phyloP scores from a whole-genome alignment of 2,113 vertebrate species.

The Tragelaphus buxtoni region DNA sequence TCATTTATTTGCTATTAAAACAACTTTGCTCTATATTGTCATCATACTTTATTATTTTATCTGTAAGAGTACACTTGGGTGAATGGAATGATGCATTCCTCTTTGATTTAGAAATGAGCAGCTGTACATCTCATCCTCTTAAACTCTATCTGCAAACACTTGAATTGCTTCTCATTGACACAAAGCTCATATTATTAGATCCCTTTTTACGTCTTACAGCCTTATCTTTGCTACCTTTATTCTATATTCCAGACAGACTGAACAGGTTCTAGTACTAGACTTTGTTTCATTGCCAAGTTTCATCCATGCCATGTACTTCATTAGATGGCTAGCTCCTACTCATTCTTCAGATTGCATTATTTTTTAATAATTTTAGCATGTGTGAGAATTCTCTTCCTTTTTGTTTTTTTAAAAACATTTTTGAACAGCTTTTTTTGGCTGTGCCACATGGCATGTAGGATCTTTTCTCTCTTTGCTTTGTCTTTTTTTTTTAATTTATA shows the following conservation, averaged over 20 bases:
- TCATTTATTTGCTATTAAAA: neutral
- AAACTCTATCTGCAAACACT: neutral
- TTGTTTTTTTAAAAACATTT: neutral
- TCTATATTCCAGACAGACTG: neutral
- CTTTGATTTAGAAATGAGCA: slow-evolving; percentile 1
- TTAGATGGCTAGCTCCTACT: neutral
- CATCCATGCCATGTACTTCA: neutral
- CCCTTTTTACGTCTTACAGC: neutral
- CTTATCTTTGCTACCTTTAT: neutral
- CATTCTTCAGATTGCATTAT: neutral
- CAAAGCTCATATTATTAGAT: neutral
- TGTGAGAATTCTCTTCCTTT: neutral
- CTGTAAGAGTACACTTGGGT: neutral
- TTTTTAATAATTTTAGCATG: neutral
- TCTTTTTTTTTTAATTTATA: neutral
- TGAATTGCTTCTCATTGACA: neutral
- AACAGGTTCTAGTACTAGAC: neutral
- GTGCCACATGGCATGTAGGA: neutral
- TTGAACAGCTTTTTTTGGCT: neutral
- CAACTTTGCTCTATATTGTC: neutral
- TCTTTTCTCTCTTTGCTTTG: neutral
- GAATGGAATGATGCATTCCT: neutral
- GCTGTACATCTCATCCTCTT: neutral
- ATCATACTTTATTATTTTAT: slow-evolving; percentile 9
- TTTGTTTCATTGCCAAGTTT: neutral